These are phyloP conservation scores for Speoplatyrhinus poulsoni DNA, from an alignment of 2,113 vertebrate genomes.

Conservation along the genomic window DNA sequence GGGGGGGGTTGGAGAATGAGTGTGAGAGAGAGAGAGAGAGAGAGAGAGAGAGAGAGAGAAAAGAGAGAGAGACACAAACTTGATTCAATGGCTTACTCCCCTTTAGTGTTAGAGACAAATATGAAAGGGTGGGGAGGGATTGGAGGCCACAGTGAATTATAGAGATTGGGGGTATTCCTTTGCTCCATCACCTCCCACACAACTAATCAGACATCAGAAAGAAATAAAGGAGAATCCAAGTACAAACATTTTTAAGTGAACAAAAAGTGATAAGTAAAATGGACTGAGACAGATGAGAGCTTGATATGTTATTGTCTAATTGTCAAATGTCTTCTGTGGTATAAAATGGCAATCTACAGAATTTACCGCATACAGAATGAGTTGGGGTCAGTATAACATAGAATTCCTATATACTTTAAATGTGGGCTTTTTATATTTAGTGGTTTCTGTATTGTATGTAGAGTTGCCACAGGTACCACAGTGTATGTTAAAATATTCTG, in stretches of 20 bases:
- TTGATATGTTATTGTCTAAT: too few species aligned
- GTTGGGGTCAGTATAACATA: too few species aligned
- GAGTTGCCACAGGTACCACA: background rate
- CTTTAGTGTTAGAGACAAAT: conserved; percentile 43
- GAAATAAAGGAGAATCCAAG: conserved; percentile 24
- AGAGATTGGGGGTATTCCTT: conserved; percentile 20
- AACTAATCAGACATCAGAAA: conserved; percentile 18
- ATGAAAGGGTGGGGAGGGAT: conserved; percentile 1
- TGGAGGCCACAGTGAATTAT: conserved; percentile 5
- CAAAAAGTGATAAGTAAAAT: conserved; percentile 3
- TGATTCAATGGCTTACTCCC: conserved; percentile 71
- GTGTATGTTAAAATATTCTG: background rate
- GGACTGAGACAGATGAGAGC: background rate
- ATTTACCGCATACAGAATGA: too few species aligned
- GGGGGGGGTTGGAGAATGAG: background rate
- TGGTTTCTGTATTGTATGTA: background rate
- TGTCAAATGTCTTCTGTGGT: too few species aligned
- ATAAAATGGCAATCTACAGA: too few species aligned
- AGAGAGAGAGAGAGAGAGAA: conserved; percentile 44
- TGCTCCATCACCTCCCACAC: background rate
- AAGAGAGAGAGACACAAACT: conserved; percentile 61
- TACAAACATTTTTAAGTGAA: background rate
- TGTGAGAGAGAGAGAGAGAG: conserved; percentile 54
- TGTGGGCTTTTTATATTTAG: too few species aligned
- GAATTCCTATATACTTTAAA: too few species aligned